Base-by-base conservation (phyloP, 2,113 vertebrate species). In the Hirundichthys speculiger region DNA sequence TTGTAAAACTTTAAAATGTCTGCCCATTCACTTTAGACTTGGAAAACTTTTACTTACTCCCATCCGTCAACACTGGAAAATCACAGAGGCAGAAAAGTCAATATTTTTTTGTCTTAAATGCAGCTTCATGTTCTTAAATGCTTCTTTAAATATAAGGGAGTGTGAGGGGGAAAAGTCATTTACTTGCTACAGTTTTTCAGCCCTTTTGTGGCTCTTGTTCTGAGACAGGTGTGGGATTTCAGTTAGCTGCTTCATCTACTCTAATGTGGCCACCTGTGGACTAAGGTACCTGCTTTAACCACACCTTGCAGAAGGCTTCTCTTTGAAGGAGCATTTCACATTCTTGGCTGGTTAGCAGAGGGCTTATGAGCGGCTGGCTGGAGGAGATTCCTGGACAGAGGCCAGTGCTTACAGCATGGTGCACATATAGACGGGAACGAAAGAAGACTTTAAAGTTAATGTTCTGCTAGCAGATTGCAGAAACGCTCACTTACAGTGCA, bases 401-500 rank as follows among this genome's bases (percentile, higher is more conserved):
- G 86, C 90, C 92, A 91, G 75, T 49, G 48, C 75, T 86, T 87
- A 76, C 71, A 88, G 77, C 73, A 69, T 70, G 59, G 39, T 45
- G 67, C 60, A 65, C 65, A 63, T 82, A 84, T 69, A 83, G 78
- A 59, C 7, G 22, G 67, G 63, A 69, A 87, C 75, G 56, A 82
- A 82, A 87, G 79, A 82, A 80, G 64, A 78, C 81, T 90, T 89
- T 79, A 84, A 85, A 83, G 75, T 90, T 90, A 90, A 90, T 86
- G 89, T 89, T 84, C 75, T 87, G 77, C 82, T 67, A 71, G 84
- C 77, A 66, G 77, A 76, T 84, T 47, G 22, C 70, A 71, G 79
- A 86, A 88, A 88, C 55, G 58, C 66, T 79, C 77, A 64, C 65
- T 75, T 70, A 54, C 57, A 49, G 69, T 77, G 78, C 42, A 0